Percentiles rank a stretch among this genome's conserved stretches.
Conservation (phyloP, 2,888 invertebrate species). For the Lysandra bellargus region DNA sequence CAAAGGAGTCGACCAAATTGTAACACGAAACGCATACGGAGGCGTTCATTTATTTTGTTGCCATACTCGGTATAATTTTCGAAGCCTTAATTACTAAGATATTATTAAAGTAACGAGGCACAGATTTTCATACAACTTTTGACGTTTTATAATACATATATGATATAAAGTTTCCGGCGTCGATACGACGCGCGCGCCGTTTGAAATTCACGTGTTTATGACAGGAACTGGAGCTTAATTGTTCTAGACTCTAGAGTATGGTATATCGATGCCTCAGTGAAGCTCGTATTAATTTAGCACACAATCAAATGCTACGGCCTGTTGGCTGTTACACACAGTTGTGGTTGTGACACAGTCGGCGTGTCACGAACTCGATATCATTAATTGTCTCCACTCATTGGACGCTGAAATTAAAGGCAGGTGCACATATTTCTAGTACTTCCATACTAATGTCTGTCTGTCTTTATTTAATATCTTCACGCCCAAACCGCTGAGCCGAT, state of each 20-base stretch:
- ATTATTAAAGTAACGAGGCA: too few relatives aligned
- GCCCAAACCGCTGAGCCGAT: too few relatives aligned
- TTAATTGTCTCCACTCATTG: slow-evolving; percentile 38
- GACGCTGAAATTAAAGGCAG: slow-evolving; percentile 19
- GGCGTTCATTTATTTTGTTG: background rate
- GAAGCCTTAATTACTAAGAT: too few relatives aligned
- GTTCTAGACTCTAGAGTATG: background rate
- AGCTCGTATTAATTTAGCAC: slow-evolving; percentile 32
- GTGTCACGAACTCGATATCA: slow-evolving; percentile 47
- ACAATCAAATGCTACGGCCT: slow-evolving; percentile 26
- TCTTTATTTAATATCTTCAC: too few relatives aligned
- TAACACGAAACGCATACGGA: background rate
- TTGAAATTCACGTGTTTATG: too few relatives aligned
- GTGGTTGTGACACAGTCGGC: slow-evolving; percentile 32
- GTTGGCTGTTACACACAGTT: background rate
- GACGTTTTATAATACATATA: too few relatives aligned
- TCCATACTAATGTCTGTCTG: too few relatives aligned
- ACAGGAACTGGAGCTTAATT: background rate
- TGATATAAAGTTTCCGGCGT: too few relatives aligned
- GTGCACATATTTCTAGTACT: background rate
- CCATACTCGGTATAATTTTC: too few relatives aligned
- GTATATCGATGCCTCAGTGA: background rate
- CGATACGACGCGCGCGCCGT: too few relatives aligned
- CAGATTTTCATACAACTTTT: background rate
- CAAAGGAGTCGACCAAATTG: background rate